A percentile compares a stretch with the other conserved stretches of the same genome.
Evolutionary conservation across 1,140 invertebrate genomes (phyloP).

Genomic region (Belonocnema kinseyi): DNA sequence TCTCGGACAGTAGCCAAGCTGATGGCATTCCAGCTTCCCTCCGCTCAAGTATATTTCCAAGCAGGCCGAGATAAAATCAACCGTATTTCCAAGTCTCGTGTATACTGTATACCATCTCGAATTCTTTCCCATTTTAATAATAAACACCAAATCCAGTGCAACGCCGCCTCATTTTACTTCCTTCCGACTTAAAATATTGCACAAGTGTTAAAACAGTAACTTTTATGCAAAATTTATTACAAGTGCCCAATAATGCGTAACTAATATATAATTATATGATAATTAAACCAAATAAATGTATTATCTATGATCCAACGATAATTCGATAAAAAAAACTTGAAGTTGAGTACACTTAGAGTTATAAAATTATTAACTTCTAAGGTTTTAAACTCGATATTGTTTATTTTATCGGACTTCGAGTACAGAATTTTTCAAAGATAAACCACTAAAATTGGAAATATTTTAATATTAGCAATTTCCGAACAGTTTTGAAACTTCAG

Average conservation of each 20-base stretch:
- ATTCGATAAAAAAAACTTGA: no score
- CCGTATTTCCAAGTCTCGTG: slow-evolving; percentile 44
- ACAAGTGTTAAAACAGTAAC: slow-evolving; percentile 32
- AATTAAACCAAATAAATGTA: background rate
- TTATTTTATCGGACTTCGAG: no score
- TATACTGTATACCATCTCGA: slow-evolving; percentile 34
- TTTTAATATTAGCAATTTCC: no score
- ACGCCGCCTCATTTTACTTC: slow-evolving; percentile 6
- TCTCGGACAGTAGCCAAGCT: slow-evolving; percentile 39
- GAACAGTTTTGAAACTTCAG: no score
- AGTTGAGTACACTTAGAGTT: no score
- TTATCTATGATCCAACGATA: no score
- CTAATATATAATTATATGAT: slow-evolving; percentile 15
- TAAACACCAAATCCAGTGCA: slow-evolving; percentile 21
- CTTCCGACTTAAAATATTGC: slow-evolving; percentile 30
- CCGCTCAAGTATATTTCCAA: slow-evolving; percentile 44
- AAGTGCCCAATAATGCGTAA: background rate
- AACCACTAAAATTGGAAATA: no score
- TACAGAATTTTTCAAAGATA: no score
- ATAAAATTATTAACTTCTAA: no score
- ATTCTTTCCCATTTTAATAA: slow-evolving; percentile 41
- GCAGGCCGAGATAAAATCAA: slow-evolving; percentile 44
- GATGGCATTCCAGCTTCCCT: slow-evolving; percentile 42
- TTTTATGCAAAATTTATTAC: background rate
- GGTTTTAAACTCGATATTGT: no score